Evolutionary conservation across 2,113 vertebrate species (phyloP), one percentile per base, ranked within the genome.

Genomic region (Plectropomus leopardus): DNA sequence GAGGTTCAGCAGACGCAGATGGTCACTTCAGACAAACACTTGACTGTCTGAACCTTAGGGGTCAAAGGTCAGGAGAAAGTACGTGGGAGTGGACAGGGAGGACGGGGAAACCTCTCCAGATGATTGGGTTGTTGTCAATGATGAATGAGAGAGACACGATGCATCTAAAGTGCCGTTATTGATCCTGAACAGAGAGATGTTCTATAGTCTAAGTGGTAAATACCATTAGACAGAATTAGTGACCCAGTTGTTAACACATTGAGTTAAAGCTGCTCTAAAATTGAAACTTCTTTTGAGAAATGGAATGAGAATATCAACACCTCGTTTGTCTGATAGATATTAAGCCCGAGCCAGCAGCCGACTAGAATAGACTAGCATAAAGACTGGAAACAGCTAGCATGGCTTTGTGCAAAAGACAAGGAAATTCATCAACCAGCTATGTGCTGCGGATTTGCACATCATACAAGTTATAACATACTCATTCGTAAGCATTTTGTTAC

Each of bases 21-120:
- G 84, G 66, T 65, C 17, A 7, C 5, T 70, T 48, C 74, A 77
- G 88, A 83, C 83, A 80, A 78, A 80, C 72, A 74, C 84, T 85
- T 70, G 74, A 88, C 85, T 76, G 78, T 89, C 70, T 85, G 51
- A 89, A 48, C 57, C 60, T 44, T 42, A 50, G 78, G 42, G 87
- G 84, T 76, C 71, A 90, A 50, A 85, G 88, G 87, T 88, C 86
- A 81, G 70, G 81, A 73, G 87, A 86, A 82, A 84, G 90, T 85
- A 48, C 32, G 3, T 7, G 54, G n/a, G 44, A 54, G 66, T 34
- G 55, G 16, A 42, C 48, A 55, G n/a, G 21, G 30, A 70, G 28
- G 55, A 24, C 32, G 40, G 55, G 14, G 64, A 36, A 16, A 19
- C 42, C 32, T 60, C 63, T 58, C 14, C 57, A 77, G 34, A 84